Base-by-base conservation (phyloP, 2,888 invertebrate genomes). In the Philaethria dido region DNA sequence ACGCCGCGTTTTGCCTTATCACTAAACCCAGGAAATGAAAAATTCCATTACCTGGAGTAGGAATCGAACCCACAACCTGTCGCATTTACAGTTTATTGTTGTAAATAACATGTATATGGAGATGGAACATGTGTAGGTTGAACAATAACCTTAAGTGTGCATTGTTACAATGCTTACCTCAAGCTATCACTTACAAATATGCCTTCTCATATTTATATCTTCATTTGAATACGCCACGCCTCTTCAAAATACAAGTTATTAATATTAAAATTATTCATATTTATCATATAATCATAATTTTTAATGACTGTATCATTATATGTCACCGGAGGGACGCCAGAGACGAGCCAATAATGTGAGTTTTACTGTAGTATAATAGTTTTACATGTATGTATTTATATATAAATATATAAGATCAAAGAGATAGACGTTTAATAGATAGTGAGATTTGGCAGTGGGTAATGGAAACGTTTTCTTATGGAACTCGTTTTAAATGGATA, bases 271-370 rank as follows among this genome's bases (percentile, higher is more conserved):
- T 42, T 42, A 57, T 42, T 57, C 22, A 25, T 42, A 39, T 57
- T 42, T 57, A 22, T 57, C 9, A 42, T 57, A 57, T 57, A 22
- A 57, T 42, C 42, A 57, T 57, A 42, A 57, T 57, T n/a, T 13
- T 22, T 16, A 5, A 57, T 25, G 42, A 22, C 22, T 9, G 16
- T 16, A 25, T 25, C 11, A 57, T 22, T 57, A 57, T 39, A 22
- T 16, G 29, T 52, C 3, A 1, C 0, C 18, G 16, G 29, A 11
- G 11, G 11, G 16, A 25, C 16, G 29, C 5, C 50, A 1, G 50
- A 29, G 50, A 0, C 50, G 29, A 16, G 29, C 52, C 52, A 52
- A 52, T 52, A 5, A n/a, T 2, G 4, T 25, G 29, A n/a, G 2
- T 9, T 22, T 13, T 20, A 13, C 5, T 4, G 0, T 5, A 48